Percentiles rank a stretch among this genome's conserved stretches.
Conservation (phyloP, 2,797 vertebrate species). For the Odontamblyopus rebecca region DNA sequence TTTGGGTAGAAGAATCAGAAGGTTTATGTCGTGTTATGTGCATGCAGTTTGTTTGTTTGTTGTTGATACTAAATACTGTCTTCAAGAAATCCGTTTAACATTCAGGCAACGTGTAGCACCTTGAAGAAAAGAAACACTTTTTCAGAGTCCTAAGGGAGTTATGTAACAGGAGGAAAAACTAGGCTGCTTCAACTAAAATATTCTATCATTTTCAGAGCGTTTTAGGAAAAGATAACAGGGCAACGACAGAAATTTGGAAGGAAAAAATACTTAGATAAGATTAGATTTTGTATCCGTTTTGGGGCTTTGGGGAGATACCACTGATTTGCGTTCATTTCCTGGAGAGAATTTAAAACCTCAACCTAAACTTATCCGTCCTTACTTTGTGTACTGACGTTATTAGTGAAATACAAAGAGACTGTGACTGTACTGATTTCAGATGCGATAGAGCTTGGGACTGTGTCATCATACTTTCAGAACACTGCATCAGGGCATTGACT, state of each 20-base stretch:
- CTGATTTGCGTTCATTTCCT: too few species aligned
- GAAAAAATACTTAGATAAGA: too few species aligned
- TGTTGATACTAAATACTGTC: slow-evolving; percentile 10
- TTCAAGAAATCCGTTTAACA: slow-evolving; percentile 18
- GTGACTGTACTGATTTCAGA: too few species aligned
- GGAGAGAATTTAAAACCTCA: too few species aligned
- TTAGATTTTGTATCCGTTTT: too few species aligned
- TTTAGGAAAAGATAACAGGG: neutral
- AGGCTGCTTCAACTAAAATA: neutral
- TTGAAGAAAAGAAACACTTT: slow-evolving; percentile 24
- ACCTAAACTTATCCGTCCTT: too few species aligned
- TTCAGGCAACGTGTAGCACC: neutral
- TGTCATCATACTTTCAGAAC: too few species aligned
- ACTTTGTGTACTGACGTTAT: too few species aligned
- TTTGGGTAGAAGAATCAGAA: slow-evolving; percentile 23
- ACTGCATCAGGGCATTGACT: too few species aligned
- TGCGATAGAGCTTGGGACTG: too few species aligned
- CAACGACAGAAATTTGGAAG: neutral
- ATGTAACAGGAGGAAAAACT: slow-evolving; percentile 19
- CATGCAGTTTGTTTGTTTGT: slow-evolving; percentile 2
- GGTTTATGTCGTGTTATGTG: neutral
- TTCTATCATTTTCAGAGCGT: neutral
- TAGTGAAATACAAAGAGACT: too few species aligned
- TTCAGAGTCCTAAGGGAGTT: slow-evolving; percentile 33
- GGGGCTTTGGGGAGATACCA: too few species aligned